Conservation (phyloP, 2,113 vertebrate species). For the Scomber scombrus region DNA sequence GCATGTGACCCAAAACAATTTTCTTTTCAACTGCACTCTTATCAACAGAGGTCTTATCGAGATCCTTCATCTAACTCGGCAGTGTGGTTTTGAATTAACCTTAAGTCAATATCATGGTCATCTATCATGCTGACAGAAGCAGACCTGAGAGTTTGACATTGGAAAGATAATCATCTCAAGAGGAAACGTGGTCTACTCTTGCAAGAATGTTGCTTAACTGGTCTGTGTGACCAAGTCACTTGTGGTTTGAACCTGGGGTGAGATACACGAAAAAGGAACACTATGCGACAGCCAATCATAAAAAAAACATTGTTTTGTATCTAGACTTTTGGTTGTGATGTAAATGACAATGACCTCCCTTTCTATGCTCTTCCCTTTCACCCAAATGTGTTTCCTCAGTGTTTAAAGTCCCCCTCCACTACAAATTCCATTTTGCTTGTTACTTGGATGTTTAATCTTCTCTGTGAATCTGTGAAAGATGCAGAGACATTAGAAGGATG, state of each 20-base stretch:
- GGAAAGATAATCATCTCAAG: conserved; percentile 69
- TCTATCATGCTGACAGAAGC: conserved; percentile 74
- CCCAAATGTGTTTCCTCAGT: too few relatives aligned
- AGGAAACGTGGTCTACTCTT: conserved; percentile 50
- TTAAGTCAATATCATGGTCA: conserved; percentile 73
- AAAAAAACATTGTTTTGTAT: conserved; percentile 1
- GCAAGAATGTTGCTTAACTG: conserved; percentile 43
- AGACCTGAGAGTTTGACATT: conserved; percentile 69
- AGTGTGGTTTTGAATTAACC: conserved; percentile 74
- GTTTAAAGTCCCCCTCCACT: too few relatives aligned
- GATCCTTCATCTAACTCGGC: conserved; percentile 69
- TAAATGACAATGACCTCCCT: background rate
- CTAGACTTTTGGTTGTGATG: background rate
- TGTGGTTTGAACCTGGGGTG: conserved; percentile 26
- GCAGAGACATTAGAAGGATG: too few relatives aligned
- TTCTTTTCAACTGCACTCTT: conserved; percentile 69
- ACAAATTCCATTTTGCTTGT: too few relatives aligned
- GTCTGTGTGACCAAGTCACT: conserved; percentile 39
- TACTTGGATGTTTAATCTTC: too few relatives aligned
- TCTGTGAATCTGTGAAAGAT: too few relatives aligned
- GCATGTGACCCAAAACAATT: conserved; percentile 55
- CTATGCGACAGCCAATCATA: conserved; percentile 1
- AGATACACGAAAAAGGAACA: background rate
- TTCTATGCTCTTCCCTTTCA: background rate
- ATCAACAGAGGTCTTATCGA: conserved; percentile 62